Conservation (phyloP, 1,140 invertebrate species). For the Asbolus verrucosus region DNA sequence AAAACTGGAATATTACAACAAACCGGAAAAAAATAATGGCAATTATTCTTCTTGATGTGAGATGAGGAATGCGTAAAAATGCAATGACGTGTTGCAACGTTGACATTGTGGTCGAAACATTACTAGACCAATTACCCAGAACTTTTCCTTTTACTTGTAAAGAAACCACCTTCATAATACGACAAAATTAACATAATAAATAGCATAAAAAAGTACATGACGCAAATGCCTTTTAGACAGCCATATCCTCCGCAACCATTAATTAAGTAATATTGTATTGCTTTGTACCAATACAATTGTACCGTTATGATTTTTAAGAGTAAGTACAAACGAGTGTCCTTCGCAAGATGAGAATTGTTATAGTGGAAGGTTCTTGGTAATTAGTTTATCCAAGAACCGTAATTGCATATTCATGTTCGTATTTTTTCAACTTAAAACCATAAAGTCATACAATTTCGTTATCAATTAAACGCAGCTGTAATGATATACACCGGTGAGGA, state of each 20-base stretch:
- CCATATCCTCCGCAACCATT: neutral
- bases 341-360: slow-evolving; percentile 20
- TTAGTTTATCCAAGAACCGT: slow-evolving; percentile 4
- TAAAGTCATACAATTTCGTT: slow-evolving; percentile 8
- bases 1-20: neutral
- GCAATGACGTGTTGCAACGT: slow-evolving; percentile 9
- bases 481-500: too few species aligned
- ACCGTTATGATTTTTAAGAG: slow-evolving; percentile 17
- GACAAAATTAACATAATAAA: slow-evolving; percentile 3
- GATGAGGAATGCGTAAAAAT: too few species aligned
- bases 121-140: slow-evolving; percentile 5
- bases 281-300: slow-evolving; percentile 8
- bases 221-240: slow-evolving; percentile 10
- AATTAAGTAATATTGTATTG: slow-evolving; percentile 8
- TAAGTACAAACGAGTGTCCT: slow-evolving; percentile 1
- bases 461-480: too few species aligned
- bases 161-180: neutral
- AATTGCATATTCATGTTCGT: slow-evolving; percentile 18
- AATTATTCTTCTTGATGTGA: too few species aligned
- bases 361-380: slow-evolving; percentile 14
- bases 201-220: neutral
- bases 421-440: slow-evolving; percentile 9
- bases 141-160: slow-evolving; percentile 16
- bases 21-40: neutral
- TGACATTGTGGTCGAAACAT: slow-evolving; percentile 15